Evolutionary conservation across 2,888 invertebrate species (phyloP), one percentile per base, ranked within the genome.

Genomic region (Taphrorychus bicolor): DNA sequence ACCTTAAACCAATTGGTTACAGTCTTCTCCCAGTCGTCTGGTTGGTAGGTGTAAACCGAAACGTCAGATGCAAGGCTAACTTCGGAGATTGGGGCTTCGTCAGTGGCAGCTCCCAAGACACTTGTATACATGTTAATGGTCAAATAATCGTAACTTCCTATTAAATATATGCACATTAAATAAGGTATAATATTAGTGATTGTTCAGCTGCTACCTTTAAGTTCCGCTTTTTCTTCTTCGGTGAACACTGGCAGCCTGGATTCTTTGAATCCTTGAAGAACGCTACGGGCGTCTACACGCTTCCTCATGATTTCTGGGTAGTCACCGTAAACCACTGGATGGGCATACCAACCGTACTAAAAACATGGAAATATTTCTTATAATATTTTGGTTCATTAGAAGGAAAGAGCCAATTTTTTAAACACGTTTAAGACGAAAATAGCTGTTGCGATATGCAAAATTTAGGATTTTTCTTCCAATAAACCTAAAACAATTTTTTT

Each of bases 91-190:
- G 60, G 53, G 19, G 52, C 49, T 1, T 67, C 65, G 0, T 63
- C 58, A 9, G 22, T 40, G 22, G 51, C 54, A 17, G 54, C 49
- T 42, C 49, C 70, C 56, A 70, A 51, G 3, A 51, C 40, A n/a
- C 59, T 60, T 1, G 91, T 89, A 77, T 94, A 94, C 64, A 89
- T 87, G 78, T 94, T 94, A 14, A 93, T 78, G 0, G 91, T 92
- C 57, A 93, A 83, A 79, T 89, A 92, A 77, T 94, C 93, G 0
- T 85, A 84, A 0, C 91, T 87, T 52, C 69, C 69, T 69, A n/a
- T 21, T 59, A 60, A 21, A 22, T 49, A 17, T 45, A 11, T n/a
- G 0, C 11, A 5, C 51, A 51, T n/a, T n/a, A n/a, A n/a, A n/a
- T n/a, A n/a, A n/a, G n/a, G n/a, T n/a, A n/a, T n/a, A n/a, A n/a